Conservation (phyloP, 2,113 vertebrate species). For the Scartelaos histophorus region DNA sequence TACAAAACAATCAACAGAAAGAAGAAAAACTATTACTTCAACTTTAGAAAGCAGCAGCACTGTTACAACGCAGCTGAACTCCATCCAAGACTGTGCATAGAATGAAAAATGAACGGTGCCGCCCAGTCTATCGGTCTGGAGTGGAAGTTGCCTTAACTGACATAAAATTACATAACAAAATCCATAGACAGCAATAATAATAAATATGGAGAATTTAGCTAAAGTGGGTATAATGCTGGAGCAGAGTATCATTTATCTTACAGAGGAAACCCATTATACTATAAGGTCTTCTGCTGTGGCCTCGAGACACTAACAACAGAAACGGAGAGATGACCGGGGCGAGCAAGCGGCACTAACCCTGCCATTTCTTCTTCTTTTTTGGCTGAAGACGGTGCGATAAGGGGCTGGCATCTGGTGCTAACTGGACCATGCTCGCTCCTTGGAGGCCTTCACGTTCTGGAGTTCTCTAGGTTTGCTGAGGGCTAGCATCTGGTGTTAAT, state of each 20-base stretch:
- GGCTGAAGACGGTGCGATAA: slow-evolving; percentile 64
- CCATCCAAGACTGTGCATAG: background rate
- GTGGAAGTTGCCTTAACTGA: background rate
- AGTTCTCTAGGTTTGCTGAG: slow-evolving; percentile 68
- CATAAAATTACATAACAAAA: background rate
- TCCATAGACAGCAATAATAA: slow-evolving; percentile 5
- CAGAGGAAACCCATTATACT: background rate
- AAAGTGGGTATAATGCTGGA: background rate
- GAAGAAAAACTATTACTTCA: background rate
- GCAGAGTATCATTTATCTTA: slow-evolving; percentile 2
- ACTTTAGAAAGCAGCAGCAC: slow-evolving; percentile 28
- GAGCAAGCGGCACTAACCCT: slow-evolving; percentile 61
- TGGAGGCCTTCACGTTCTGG: slow-evolving; percentile 65
- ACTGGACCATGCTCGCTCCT: slow-evolving; percentile 78
- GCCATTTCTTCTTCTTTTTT: slow-evolving; percentile 48
- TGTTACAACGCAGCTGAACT: background rate
- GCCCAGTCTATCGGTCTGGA: background rate
- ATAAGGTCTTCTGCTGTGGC: background rate
- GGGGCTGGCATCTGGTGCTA: slow-evolving; percentile 79
- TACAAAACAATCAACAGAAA: background rate
- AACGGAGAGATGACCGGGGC: slow-evolving; percentile 47
- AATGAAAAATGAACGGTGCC: slow-evolving; percentile 6
- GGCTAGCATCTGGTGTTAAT: slow-evolving; percentile 78
- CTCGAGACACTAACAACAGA: slow-evolving; percentile 14
- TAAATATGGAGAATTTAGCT: background rate